Conservation (phyloP, 2,888 invertebrate genomes). For the Protodeltote pygarga region DNA sequence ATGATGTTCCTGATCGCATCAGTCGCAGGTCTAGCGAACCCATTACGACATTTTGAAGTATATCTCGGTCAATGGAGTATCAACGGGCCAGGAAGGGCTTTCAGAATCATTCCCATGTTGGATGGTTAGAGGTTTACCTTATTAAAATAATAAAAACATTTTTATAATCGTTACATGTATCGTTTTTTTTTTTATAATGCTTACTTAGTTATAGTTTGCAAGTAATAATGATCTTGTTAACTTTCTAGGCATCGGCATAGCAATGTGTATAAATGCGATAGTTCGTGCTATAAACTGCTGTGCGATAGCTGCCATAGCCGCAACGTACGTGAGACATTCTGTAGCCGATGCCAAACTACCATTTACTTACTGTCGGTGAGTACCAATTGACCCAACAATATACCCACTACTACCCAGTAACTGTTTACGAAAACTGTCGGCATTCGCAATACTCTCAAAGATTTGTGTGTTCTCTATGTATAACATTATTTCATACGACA, state of each 20-base stretch:
- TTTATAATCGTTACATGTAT: not conserved
- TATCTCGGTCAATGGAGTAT: constrained; percentile 83
- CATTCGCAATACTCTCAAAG: too few relatives aligned
- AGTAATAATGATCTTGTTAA: constrained; percentile 2
- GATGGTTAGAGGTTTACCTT: constrained; percentile 60
- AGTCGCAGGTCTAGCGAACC: constrained; percentile 69
- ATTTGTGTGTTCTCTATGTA: too few relatives aligned
- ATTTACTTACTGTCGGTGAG: constrained; percentile 76
- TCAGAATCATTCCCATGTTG: constrained; percentile 74
- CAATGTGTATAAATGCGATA: constrained; percentile 76
- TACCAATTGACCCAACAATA: not conserved
- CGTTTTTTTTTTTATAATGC: not conserved
- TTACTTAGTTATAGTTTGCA: not conserved
- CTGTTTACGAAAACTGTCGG: constrained; percentile 18
- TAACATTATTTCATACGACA: too few relatives aligned
- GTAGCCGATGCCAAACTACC: constrained; percentile 69
- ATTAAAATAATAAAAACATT: not conserved
- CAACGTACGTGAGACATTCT: constrained; percentile 66
- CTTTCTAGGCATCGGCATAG: constrained; percentile 73
- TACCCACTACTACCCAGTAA: too few relatives aligned
- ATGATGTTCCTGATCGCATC: constrained; percentile 62
- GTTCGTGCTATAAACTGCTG: constrained; percentile 73
- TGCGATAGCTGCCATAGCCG: constrained; percentile 70
- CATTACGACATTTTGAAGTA: constrained; percentile 78
- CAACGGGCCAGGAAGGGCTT: constrained; percentile 80